A percentile compares a stretch with the other conserved stretches of the same genome.
These are phyloP conservation scores for Ecdyonurus torrentis DNA, from an alignment of 2,888 invertebrate genomes.

Conservation along the genomic window DNA sequence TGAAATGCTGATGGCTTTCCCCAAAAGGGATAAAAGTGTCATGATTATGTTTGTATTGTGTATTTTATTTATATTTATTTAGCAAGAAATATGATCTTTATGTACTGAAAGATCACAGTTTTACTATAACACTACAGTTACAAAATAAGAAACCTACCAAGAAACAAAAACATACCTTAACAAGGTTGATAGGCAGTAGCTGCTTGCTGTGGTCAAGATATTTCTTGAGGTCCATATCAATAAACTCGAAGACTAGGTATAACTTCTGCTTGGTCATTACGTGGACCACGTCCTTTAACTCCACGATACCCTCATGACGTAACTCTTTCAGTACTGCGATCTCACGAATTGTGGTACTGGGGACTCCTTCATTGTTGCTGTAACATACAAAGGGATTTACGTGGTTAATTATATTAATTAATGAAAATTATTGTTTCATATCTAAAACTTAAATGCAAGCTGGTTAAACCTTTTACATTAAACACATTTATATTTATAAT, in stretches of 20 bases:
- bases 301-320: slow-evolving; percentile 78
- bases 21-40: background rate
- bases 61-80: too few relatives aligned
- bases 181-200: slow-evolving; percentile 41
- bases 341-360: slow-evolving; percentile 92
- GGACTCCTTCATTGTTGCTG: slow-evolving; percentile 92
- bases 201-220: slow-evolving; percentile 57
- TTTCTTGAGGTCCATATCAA: slow-evolving; percentile 84
- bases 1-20: too few relatives aligned
- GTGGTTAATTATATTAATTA: too few relatives aligned
- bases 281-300: slow-evolving; percentile 76
- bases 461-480: too few relatives aligned
- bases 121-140: too few relatives aligned
- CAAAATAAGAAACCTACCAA: background rate
- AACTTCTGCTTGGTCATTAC: slow-evolving; percentile 52
- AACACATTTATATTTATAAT: too few relatives aligned
- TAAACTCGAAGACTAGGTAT: slow-evolving; percentile 86
- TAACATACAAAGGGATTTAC: slow-evolving; percentile 15
- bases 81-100: background rate
- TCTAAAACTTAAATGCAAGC: too few relatives aligned
- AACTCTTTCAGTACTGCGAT: slow-evolving; percentile 84
- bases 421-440: too few relatives aligned
- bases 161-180: slow-evolving; percentile 37
- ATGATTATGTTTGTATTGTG: background rate
- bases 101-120: too few relatives aligned